Evolutionary conservation across 2,797 vertebrate species (phyloP).

Genomic region (Onychomys arenicola): DNA sequence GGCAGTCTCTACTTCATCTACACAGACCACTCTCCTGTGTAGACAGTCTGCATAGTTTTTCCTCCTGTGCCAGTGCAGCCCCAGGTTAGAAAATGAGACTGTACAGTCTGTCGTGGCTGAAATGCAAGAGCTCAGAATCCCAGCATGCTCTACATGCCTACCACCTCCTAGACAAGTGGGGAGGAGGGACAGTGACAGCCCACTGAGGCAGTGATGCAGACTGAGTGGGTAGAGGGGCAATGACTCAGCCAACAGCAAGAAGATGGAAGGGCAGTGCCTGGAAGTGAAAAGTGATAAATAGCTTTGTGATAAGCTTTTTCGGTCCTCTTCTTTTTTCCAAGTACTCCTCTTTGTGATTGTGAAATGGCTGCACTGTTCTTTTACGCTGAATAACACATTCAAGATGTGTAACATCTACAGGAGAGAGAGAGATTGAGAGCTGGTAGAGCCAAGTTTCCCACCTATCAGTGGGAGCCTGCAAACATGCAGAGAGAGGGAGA

Average conservation of each 20-base stretch:
- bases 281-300: background rate
- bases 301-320: background rate
- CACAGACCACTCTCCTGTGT: background rate
- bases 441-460: background rate
- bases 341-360: background rate
- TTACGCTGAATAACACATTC: background rate
- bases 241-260: background rate
- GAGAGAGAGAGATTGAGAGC: background rate
- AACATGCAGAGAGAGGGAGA: background rate
- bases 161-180: background rate
- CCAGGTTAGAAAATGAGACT: background rate
- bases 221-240: background rate
- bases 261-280: background rate
- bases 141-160: background rate
- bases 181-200: background rate
- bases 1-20: background rate
- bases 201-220: background rate
- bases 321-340: background rate
- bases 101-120: background rate
- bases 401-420: background rate
- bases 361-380: background rate
- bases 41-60: background rate
- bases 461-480: slow-evolving; percentile 2
- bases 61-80: background rate
- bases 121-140: background rate